Base-by-base conservation (phyloP, 2,797 vertebrate genomes). In the Anguilla obscura region DNA sequence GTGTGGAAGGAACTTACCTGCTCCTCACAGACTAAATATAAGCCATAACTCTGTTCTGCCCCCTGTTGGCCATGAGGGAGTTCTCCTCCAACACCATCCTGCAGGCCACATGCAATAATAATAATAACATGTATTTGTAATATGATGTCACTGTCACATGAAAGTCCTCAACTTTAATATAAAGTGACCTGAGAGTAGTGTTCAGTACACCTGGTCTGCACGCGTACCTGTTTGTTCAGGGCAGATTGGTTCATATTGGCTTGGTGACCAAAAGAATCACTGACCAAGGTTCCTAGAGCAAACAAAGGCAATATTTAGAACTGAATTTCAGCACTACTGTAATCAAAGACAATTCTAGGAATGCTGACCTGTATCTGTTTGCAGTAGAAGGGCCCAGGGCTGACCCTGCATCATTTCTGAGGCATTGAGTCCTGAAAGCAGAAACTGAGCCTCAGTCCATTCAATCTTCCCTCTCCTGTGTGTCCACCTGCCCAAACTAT, bases 361-460 rank as follows among this genome's bases (percentile, higher is more conserved):
- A 9, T 7, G 24, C 50, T 84, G 40, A 90, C 89, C 87, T 87
- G 71, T 54, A 8, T 91, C 50, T 87, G 92, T 89, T 84, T 94
- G 93, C 88, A 94, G 90, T 48, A 94, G n/a, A 40, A 94, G 86
- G n/a, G 91, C 87, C 92, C 93, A 95, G 18, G 94, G 93, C 45
- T 93, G 86, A 58, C 90, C 88, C 86, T 90, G 30, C 56, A 92
- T 91, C 58, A 90, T 92, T 2, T 94, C 93, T 66, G 92, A 86
- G 58, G 92, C 93, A 86, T 92, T 92, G 0, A 93, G 90, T 88
- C 90, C 94, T 96, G 88, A n/a, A 83, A 30, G 56, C 1, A 86
- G 24, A 86, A 48, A 89, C 8, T 87, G 40, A 90, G 27, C 88
- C 60, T 90, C 27, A 86, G 66, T 7, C 36, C 21, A n/a, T 36